Base-by-base conservation (phyloP, 2,797 vertebrate genomes). In the Rhodeus uyekii region DNA sequence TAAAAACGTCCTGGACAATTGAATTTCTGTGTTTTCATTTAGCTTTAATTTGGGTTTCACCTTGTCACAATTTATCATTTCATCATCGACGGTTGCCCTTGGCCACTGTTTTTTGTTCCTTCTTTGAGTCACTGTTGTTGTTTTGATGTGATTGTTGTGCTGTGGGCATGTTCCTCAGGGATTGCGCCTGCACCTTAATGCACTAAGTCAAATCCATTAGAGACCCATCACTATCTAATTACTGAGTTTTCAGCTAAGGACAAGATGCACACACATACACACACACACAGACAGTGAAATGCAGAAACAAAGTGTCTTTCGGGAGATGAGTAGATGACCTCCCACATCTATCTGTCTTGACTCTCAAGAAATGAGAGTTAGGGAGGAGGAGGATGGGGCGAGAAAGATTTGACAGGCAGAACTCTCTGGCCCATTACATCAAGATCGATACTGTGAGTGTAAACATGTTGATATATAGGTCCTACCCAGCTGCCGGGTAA, bases 371-470 rank as follows among this genome's bases (percentile, higher is more conserved):
- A 85, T 78, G 74, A 77, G 65, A 32, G 50, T 24, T 60, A 36
- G 39, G 61, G 36, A 77, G 39, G 34, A 76, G 36, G 78, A 71
- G 22, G 48, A 69, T 14, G 38, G 55, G 65, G 34, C 13, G 36
- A 79, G 76, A 76, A 71, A 83, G 48, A 83, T 77, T 69, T 76
- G 86, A 87, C 63, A 46, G 61, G 80, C 81, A 81, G 84, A 81
- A 80, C 82, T 86, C 71, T 84, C 72, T 84, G 63, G 81, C 82
- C 82, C 76, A 84, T 87, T 86, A 87, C 82, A 84, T 76, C 65
- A 39, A 79, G 84, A 86, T 87, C 86, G 83, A 87, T 87, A 87
- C 78, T 73, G 76, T 64, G 80, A 86, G 84, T 86, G 82, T 87
- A 85, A 87, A 87, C 86, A 87, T 63, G 84, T 74, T 75, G 46